Percentiles rank a stretch among this genome's conserved stretches.
Evolutionary conservation across 2,113 vertebrate genomes (phyloP).

Genomic region (Triplophysa tibetana): DNA sequence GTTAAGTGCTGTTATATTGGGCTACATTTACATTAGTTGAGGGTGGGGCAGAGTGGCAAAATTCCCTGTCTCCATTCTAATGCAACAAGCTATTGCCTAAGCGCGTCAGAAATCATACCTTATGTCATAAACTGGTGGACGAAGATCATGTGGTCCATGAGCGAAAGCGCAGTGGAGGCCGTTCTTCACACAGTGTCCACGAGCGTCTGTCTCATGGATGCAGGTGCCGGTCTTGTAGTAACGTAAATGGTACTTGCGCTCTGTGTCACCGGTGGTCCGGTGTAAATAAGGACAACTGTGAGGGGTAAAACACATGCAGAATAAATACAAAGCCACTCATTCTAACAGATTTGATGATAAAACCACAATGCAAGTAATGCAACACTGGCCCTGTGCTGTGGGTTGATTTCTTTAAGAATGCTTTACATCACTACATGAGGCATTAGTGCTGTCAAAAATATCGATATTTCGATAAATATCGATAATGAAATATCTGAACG

Average conservation of each 20-base stretch:
- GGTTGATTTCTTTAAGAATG: no score
- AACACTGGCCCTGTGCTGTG: no score
- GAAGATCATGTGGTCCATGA: conserved; percentile 88
- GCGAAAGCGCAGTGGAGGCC: conserved; percentile 93
- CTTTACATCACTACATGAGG: no score
- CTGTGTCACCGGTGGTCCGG: conserved; percentile 90
- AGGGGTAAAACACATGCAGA: not conserved
- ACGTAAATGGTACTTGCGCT: conserved; percentile 93
- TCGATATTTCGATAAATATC: no score
- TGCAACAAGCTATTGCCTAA: not conserved
- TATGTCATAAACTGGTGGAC: conserved; percentile 89
- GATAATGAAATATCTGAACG: no score
- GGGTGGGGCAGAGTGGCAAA: not conserved
- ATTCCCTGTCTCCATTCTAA: conserved; percentile 12
- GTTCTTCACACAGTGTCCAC: conserved; percentile 90
- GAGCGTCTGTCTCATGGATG: conserved; percentile 89
- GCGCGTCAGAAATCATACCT: conserved; percentile 70
- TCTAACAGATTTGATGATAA: no score
- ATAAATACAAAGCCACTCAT: not conserved
- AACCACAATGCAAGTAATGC: no score
- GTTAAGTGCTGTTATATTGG: not conserved
- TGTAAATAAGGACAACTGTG: conserved; percentile 89
- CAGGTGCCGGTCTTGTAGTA: conserved; percentile 95
- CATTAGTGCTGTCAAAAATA: no score
- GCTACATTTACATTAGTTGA: not conserved